Conservation (phyloP, 2,797 vertebrate genomes). For the Poeciliopsis turneri region DNA sequence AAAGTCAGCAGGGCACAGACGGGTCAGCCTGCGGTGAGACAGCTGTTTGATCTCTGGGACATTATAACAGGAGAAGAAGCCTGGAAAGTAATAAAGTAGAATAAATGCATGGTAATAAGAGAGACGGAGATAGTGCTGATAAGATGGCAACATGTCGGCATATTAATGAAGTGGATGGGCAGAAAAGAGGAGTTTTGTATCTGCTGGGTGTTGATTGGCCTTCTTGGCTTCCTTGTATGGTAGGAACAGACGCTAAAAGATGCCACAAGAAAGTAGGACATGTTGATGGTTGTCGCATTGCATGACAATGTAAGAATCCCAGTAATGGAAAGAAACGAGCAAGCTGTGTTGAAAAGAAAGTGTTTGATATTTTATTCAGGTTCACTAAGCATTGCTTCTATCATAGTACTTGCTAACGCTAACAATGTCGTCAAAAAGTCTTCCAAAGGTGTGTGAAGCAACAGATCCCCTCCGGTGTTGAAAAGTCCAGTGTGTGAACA, state of each 20-base stretch:
- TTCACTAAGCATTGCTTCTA: neutral
- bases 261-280: neutral
- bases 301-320: neutral
- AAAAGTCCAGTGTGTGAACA: neutral
- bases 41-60: slow-evolving; percentile 28
- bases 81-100: neutral
- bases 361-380: neutral
- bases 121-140: neutral
- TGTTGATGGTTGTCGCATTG: neutral
- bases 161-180: neutral
- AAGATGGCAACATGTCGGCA: slow-evolving; percentile 3
- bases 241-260: neutral
- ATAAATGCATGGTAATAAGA: slow-evolving; percentile 21
- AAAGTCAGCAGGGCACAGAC: neutral
- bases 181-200: neutral
- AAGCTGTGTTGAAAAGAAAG: neutral
- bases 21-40: slow-evolving; percentile 1
- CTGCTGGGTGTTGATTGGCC: neutral
- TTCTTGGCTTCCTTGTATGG: neutral
- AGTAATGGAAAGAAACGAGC: neutral
- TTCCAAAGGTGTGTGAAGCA: neutral
- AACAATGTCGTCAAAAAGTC: neutral
- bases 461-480: neutral
- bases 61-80: slow-evolving; percentile 3
- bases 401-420: neutral